A percentile compares a stretch with the other conserved stretches of the same genome.
phyloP scores from a whole-genome alignment of 2,113 vertebrate species.

The Callithrix jacchus region DNA sequence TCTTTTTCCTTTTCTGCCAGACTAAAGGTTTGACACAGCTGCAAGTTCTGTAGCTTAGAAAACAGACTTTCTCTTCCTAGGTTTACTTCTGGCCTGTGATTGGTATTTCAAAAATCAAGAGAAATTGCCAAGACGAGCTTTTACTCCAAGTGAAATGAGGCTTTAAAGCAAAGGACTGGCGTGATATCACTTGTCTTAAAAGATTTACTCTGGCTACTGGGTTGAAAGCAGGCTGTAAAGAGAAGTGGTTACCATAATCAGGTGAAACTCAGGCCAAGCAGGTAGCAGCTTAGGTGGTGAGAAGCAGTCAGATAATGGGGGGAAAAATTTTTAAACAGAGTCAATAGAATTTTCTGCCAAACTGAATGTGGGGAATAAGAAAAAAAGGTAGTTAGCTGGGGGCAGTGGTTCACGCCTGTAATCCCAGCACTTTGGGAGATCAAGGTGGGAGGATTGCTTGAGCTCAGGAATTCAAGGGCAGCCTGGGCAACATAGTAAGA shows the following conservation, averaged over 20 bases:
- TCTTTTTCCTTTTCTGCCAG: not conserved
- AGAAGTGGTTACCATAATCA: not conserved
- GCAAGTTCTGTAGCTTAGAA: not conserved
- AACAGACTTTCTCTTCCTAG: not conserved
- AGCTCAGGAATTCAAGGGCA: too few relatives aligned
- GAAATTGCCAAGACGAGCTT: not conserved
- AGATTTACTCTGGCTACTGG: not conserved
- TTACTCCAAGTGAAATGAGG: not conserved
- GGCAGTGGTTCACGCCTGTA: too few relatives aligned
- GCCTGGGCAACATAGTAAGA: too few relatives aligned
- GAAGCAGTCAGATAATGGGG: not conserved
- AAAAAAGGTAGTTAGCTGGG: not conserved
- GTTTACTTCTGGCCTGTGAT: not conserved
- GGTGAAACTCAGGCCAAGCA: not conserved
- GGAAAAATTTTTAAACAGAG: not conserved
- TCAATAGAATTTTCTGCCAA: not conserved
- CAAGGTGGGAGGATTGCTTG: too few relatives aligned
- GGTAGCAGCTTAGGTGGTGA: rapidly evolving
- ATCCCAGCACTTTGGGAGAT: too few relatives aligned
- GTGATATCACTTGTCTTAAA: not conserved
- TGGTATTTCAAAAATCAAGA: not conserved
- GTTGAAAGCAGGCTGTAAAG: not conserved
- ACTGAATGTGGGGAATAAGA: not conserved
- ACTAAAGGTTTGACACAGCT: not conserved
- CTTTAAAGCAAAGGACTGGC: not conserved